Base-by-base conservation (phyloP, 1,140 invertebrate species). In the Hestina assimilis region DNA sequence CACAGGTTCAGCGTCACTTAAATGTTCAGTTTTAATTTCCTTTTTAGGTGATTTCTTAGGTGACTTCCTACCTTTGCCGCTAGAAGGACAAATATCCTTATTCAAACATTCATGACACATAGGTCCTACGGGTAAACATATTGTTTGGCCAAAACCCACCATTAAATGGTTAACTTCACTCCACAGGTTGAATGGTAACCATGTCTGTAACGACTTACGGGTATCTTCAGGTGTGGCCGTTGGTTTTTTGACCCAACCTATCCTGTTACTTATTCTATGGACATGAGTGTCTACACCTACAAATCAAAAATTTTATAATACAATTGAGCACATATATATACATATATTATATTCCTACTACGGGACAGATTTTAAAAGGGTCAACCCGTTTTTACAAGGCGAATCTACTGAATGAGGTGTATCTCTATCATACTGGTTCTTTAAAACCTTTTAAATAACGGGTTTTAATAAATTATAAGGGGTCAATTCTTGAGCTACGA, bases 261-360 rank as follows among this genome's bases (percentile, higher is more conserved):
- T 89, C 61, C 97, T 91, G 83, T 99, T 98, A 5, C 93, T 92
- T 63, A 99, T 98, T 55, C 97, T 91, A 83, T 99, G 97, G 4
- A 99, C 97, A 90, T 99, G 98, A n/a, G 96, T 98, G 81, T 99
- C 97, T 0, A 99, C 97, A 38, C 95, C 94, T 93, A 72, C 31
- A 84, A 81, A 28, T 19, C 14, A 15, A 20, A 29, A 28, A 9
- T 33, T 47, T n/a, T n/a, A n/a, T n/a, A n/a, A n/a, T n/a, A n/a
- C n/a, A n/a, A n/a, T n/a, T n/a, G n/a, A n/a, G n/a, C n/a, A n/a
- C n/a, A n/a, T n/a, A n/a, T n/a, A n/a, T n/a, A n/a, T n/a, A n/a
- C n/a, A n/a, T n/a, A n/a, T n/a, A n/a, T n/a, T n/a, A n/a, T n/a
- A n/a, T n/a, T n/a, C n/a, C n/a, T n/a, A n/a, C n/a, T n/a, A n/a